phyloP scores from a whole-genome alignment of 1,140 invertebrate species.

The Cherax destructor region DNA sequence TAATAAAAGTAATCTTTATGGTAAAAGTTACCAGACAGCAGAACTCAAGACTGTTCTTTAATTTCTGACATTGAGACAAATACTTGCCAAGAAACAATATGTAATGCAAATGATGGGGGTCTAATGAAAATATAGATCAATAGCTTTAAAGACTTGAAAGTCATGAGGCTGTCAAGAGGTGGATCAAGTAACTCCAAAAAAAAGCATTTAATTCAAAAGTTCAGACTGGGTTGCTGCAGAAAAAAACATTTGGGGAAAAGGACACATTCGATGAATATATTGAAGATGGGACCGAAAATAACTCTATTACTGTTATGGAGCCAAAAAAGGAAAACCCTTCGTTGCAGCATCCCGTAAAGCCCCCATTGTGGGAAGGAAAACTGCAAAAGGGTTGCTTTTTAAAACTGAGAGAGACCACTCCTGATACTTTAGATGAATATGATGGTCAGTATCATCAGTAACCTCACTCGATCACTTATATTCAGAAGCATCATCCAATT shows the following conservation, averaged over 20 bases:
- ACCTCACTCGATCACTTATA: conserved; percentile 65
- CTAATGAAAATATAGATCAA: conserved; percentile 24
- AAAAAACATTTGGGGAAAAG: conserved; percentile 23
- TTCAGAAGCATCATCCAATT: conserved; percentile 65
- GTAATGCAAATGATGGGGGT: conserved; percentile 20
- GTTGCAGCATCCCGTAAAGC: conserved; percentile 69
- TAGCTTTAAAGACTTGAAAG: conserved; percentile 66
- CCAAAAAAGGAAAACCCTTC: conserved; percentile 72
- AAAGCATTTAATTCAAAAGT: conserved; percentile 67
- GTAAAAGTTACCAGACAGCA: neutral
- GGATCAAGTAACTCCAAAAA: conserved; percentile 72
- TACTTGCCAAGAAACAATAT: neutral
- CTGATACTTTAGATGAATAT: conserved; percentile 59
- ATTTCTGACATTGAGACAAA: neutral
- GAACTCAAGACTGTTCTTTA: neutral
- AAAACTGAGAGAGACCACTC: conserved; percentile 40
- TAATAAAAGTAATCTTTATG: conserved; percentile 11
- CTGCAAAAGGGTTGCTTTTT: conserved; percentile 72
- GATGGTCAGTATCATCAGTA: conserved; percentile 66
- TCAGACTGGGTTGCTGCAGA: conserved; percentile 49
- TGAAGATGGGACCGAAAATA: conserved; percentile 52
- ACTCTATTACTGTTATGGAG: conserved; percentile 34
- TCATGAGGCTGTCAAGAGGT: conserved; percentile 71
- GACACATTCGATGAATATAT: conserved; percentile 65
- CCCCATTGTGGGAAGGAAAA: conserved; percentile 40